Evolutionary conservation across 37 sponge, comb jelly and placozoan genomes (phyloP), one percentile per base, ranked within the genome.

Genomic region (Oscarella lobularis): DNA sequence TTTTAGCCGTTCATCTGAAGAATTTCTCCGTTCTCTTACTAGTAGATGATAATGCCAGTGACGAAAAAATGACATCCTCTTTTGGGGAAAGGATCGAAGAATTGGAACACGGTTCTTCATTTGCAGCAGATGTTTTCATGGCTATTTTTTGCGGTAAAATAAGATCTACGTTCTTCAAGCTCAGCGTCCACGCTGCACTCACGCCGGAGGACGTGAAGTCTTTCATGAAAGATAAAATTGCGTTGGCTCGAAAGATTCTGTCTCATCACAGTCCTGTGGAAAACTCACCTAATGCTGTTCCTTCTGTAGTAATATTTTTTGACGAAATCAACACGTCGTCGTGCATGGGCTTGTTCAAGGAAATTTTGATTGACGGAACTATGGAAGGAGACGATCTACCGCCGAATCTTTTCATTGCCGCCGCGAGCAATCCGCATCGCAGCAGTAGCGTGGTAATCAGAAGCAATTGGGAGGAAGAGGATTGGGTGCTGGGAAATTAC

Each of bases 241-340:
- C 86, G n/a, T 40, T 76, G 6, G 6, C 9, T 0, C 75, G 85
- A 14, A 3, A 35, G 27, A 75, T 32, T 1, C 60, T 48, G 60
- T 27, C 60, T 9, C n/a, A n/a, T n/a, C n/a, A n/a, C n/a, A n/a
- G n/a, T n/a, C n/a, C n/a, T n/a, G 20, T 48, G 60, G 60, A 48
- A 48, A 9, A 20, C 14, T 27, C 14, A 27, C 14, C 14, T 27
- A 20, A 48, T 27, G 14, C 9, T 27, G 14, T 20, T 27, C 60
- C 60, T 48, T 27, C 60, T 27, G 60, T 48, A 27, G 60, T 48
- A 27, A 20, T 48, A 3, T 90, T 87, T 68, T 34, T 87, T 29
- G 94, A 93, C 77, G 94, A 93, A 66, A 77, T 93, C 37, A 93
- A 93, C 79, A 93, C 94, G 38, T 83, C 89, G 5, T 88, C 94